Base-by-base conservation (phyloP, 2,797 vertebrate genomes). In the Chloroceryle amazona region DNA sequence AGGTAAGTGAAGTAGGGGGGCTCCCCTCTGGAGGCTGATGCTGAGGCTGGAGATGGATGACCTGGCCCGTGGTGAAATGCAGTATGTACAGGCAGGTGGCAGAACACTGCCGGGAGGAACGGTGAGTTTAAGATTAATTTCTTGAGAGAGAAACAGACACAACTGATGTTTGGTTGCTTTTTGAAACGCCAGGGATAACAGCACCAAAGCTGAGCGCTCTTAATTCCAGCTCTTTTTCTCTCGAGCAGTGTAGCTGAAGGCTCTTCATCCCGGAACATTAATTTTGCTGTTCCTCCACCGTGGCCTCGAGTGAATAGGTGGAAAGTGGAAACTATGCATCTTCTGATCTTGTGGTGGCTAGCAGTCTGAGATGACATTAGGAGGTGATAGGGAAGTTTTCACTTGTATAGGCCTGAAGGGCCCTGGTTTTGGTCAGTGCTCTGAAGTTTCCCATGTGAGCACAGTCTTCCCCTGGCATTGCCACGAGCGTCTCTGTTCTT, bases 11-110 rank as follows among this genome's bases (percentile, higher is more conserved):
- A 61, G 72, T 1, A 23, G 71, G 79, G 79, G 54, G 15, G 73
- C 66, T 90, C 54, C 57, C 41, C 61, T 89, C 52, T 0, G 2
- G 58, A 76, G 73, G 11, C 22, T 13, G 2, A 1, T 41, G 72
- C 82, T 13, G 86, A 44, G 35, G 2, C 66, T 26, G 71, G 42
- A 87, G 91, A 76, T 26, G 13, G 91, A 73, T 93, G 70, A 31
- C 46, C 47, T 9, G 9, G 52, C 22, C 6, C 0, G 1, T n/a
- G 86, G 28, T 54, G 81, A 81, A 80, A 68, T 73, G 89, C 86
- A 65, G 66, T 2, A 3, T 47, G 80, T 47, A 21, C 95, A 94
- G 90, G 93, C 72, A 94, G 95, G 92, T 87, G 96, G 93, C 95
- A 95, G 92, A 94, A 82, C 0, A 6, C 81, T 94, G 87, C 92